These are phyloP conservation scores for Odontophorus gujanensis DNA, from an alignment of 2,113 vertebrate species.

Conservation along the genomic window DNA sequence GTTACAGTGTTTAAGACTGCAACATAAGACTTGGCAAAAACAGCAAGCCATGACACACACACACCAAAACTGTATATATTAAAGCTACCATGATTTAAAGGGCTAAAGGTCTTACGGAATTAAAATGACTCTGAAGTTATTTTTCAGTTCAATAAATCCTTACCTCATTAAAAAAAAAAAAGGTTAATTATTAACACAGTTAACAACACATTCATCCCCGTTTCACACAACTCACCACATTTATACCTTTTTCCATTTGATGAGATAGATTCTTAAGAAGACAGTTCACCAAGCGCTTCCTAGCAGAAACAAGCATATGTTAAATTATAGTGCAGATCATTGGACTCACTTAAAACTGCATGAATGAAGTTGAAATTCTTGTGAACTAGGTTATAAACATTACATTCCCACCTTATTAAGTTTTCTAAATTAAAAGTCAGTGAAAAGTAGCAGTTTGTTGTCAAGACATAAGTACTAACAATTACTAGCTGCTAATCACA, in stretches of 20 bases:
- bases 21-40: not conserved
- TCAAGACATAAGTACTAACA: not conserved
- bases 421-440: not conserved
- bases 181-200: not conserved
- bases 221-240: not conserved
- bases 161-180: not conserved
- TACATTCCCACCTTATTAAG: not conserved
- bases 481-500: not conserved
- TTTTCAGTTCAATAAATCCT: slow-evolving; percentile 15
- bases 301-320: not conserved
- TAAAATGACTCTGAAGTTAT: not conserved
- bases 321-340: not conserved
- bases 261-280: not conserved
- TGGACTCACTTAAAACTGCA: not conserved
- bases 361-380: not conserved
- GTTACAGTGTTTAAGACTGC: not conserved
- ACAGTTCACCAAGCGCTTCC: not conserved
- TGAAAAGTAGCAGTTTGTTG: not conserved
- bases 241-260: not conserved
- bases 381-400: not conserved
- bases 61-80: not conserved
- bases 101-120: not conserved
- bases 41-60: not conserved
- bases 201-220: not conserved
- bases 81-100: not conserved